Conservation (phyloP, 2,888 invertebrate species). For the Drosophila mimica region DNA sequence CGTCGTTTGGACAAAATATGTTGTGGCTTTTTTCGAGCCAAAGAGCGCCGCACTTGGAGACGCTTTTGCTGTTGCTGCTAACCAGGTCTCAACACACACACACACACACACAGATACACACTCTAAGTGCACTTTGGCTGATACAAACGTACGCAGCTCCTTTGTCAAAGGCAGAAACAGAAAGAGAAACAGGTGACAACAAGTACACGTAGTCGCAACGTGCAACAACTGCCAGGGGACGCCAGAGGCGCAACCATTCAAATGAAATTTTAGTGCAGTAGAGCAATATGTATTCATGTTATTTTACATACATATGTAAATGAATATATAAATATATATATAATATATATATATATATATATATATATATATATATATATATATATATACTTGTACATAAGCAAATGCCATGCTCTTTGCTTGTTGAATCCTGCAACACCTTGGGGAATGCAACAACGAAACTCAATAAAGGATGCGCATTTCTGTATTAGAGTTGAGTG, state of each 20-base stretch:
- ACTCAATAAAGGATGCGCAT: conserved; percentile 16
- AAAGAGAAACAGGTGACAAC: conserved; percentile 66
- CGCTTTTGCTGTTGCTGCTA: conserved; percentile 10
- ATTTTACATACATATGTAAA: not conserved
- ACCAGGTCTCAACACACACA: conserved; percentile 19
- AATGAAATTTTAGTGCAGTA: conserved; percentile 40
- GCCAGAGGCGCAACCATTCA: conserved; percentile 36
- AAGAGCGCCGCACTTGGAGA: conserved; percentile 12
- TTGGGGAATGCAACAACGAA: conserved; percentile 9
- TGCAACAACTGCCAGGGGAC: conserved; percentile 47
- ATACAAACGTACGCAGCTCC: conserved; percentile 56
- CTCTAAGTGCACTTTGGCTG: conserved; percentile 53
- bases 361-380: too few species aligned
- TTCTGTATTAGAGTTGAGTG: not conserved
- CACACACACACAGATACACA: conserved; percentile 9
- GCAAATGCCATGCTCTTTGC: conserved; percentile 11
- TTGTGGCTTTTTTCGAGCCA: conserved; percentile 43
- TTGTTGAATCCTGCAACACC: conserved; percentile 10
- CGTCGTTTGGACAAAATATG: conserved; percentile 56
- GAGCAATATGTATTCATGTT: conserved; percentile 11
- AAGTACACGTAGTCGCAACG: conserved; percentile 62
- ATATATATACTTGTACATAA: too few species aligned
- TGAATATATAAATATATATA: too few species aligned
- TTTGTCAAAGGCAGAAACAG: conserved; percentile 64
- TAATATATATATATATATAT: too few species aligned